These are phyloP conservation scores for Salmo trutta DNA, from an alignment of 2,797 vertebrate species.

Conservation along the genomic window DNA sequence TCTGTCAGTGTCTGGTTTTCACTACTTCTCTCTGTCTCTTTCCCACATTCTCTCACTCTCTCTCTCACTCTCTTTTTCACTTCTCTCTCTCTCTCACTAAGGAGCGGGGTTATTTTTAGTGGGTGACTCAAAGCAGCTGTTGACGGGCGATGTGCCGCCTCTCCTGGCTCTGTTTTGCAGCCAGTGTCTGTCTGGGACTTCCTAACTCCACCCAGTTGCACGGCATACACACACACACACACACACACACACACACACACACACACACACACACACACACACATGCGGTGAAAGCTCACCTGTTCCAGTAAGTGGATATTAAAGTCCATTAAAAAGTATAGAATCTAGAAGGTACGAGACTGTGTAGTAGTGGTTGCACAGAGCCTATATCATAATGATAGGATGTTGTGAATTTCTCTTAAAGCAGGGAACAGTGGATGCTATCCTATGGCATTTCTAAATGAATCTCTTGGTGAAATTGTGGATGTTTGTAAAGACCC, in stretches of 20 bases:
- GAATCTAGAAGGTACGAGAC: too few relatives aligned
- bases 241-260: neutral
- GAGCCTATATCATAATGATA: too few relatives aligned
- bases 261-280: neutral
- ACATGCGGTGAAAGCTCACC: neutral
- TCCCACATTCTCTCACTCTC: neutral
- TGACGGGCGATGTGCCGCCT: conserved; percentile 32
- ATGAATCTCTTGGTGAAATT: too few relatives aligned
- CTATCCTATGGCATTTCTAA: too few relatives aligned
- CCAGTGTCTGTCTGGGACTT: conserved; percentile 37
- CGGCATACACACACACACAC: conserved; percentile 8
- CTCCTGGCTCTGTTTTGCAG: conserved; percentile 23
- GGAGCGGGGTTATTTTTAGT: conserved; percentile 51
- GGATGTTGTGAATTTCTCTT: too few relatives aligned
- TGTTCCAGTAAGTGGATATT: neutral
- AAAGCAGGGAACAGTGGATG: too few relatives aligned
- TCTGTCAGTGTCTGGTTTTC: too few relatives aligned
- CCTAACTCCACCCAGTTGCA: conserved; percentile 18
- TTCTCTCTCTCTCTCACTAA: conserved; percentile 8
- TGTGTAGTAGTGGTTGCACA: too few relatives aligned
- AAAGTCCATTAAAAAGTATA: neutral
- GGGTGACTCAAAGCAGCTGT: conserved; percentile 58
- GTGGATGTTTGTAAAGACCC: too few relatives aligned
- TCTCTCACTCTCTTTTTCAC: conserved; percentile 20
- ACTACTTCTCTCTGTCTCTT: neutral